phyloP scores from a whole-genome alignment of 2,797 vertebrate species.

The Garrulus glandarius region DNA sequence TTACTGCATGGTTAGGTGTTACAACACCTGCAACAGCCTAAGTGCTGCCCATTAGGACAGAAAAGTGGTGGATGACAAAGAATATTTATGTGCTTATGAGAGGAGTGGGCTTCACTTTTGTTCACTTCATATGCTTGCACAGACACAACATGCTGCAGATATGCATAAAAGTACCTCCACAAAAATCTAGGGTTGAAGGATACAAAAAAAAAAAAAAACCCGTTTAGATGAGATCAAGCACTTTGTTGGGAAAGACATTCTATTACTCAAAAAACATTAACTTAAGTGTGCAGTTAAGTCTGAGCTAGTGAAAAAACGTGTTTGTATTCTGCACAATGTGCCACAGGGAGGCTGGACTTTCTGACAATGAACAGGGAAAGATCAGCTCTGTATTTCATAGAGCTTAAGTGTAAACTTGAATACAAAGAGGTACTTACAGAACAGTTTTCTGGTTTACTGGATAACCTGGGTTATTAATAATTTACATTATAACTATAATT shows the following conservation, averaged over 20 bases:
- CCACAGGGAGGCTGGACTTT: background rate
- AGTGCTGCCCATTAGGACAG: background rate
- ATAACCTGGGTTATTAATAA: too few species aligned
- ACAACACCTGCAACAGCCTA: background rate
- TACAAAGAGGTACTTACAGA: slow-evolving; percentile 27
- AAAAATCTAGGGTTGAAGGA: background rate
- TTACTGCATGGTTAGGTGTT: background rate
- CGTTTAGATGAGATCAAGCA: background rate
- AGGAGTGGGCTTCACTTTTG: background rate
- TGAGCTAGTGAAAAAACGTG: background rate
- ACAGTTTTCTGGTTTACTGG: slow-evolving; percentile 53
- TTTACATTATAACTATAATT: too few species aligned
- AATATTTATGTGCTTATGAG: background rate
- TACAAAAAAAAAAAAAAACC: fast-evolving
- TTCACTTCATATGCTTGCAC: background rate
- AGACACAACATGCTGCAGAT: background rate
- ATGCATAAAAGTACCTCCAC: background rate
- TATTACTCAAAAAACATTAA: background rate
- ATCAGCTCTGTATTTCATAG: background rate
- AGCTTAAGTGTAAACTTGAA: slow-evolving; percentile 24
- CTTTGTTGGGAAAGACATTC: background rate
- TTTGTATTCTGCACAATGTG: background rate
- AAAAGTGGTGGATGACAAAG: background rate
- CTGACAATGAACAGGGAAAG: background rate
- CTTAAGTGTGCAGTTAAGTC: background rate